A percentile compares a stretch with the other conserved stretches of the same genome.
phyloP scores from a whole-genome alignment of 1,140 invertebrate species.

The Meloidogyne exigua region DNA sequence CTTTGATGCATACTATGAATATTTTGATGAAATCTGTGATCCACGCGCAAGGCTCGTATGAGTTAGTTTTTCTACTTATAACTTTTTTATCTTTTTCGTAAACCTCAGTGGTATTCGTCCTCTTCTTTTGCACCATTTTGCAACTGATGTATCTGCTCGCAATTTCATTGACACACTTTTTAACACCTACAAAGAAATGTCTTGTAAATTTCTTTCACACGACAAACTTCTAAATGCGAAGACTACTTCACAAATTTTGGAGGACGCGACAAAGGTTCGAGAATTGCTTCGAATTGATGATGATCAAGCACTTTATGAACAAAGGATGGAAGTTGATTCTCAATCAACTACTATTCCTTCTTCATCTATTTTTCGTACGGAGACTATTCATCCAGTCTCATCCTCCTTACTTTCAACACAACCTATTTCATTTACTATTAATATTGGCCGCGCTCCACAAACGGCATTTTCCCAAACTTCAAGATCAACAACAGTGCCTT shows the following conservation, averaged over 20 bases:
- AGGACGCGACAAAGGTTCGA: slow-evolving; percentile 20
- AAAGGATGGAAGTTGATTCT: neutral
- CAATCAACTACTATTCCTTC: neutral
- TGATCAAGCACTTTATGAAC: neutral
- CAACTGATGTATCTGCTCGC: slow-evolving; percentile 4
- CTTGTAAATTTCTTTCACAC: neutral
- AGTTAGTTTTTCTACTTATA: neutral
- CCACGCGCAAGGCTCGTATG: neutral
- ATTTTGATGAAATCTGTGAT: slow-evolving; percentile 14
- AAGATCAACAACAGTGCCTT: too few relatives aligned
- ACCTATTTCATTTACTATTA: neutral
- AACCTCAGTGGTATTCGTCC: slow-evolving; percentile 15
- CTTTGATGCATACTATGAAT: slow-evolving; percentile 16
- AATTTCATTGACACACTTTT: slow-evolving; percentile 28
- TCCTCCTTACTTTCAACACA: neutral
- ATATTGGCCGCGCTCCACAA: neutral
- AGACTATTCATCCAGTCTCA: neutral
- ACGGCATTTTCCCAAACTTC: neutral
- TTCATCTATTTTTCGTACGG: neutral
- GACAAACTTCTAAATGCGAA: slow-evolving; percentile 6
- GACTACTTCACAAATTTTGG: slow-evolving; percentile 21
- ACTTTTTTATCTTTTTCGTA: neutral
- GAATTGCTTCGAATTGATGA: slow-evolving; percentile 24
- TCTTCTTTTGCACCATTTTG: slow-evolving; percentile 32
- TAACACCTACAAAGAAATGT: slow-evolving; percentile 14